Conservation (phyloP, 1,140 invertebrate genomes). For the Drosophila kohkoa region DNA sequence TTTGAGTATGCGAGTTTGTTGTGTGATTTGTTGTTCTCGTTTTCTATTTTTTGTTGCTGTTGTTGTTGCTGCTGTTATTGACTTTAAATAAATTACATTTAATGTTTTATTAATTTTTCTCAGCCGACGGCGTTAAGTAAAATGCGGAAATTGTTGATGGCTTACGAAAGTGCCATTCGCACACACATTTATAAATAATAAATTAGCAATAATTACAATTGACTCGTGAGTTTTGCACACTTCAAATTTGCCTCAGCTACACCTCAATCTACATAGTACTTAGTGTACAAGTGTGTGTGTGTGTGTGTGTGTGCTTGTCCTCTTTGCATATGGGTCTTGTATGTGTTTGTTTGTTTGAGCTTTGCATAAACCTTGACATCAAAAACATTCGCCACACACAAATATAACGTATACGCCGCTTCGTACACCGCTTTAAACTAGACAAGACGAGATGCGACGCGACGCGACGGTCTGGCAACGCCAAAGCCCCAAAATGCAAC, state of each 20-base stretch:
- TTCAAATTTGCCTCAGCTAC: constrained; percentile 21
- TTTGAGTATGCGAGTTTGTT: constrained; percentile 35
- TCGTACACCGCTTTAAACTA: not conserved
- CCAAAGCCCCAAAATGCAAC: constrained; percentile 75
- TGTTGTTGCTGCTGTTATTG: constrained; percentile 23
- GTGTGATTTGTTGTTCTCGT: constrained; percentile 50
- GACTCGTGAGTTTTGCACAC: constrained; percentile 15
- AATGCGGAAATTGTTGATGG: constrained; percentile 67
- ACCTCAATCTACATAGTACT: not conserved
- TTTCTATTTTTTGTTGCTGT: not conserved
- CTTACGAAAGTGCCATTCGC: constrained; percentile 43
- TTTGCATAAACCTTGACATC: constrained; percentile 67
- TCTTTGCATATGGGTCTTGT: constrained; percentile 31
- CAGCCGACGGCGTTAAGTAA: constrained; percentile 52
- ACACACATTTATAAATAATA: constrained; percentile 42
- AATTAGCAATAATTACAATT: constrained; percentile 44
- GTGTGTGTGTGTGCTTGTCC: constrained; percentile 26
- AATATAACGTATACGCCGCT: constrained; percentile 67
- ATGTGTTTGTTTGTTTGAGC: constrained; percentile 30
- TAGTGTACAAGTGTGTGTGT: constrained; percentile 7
- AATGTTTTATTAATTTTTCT: constrained; percentile 79
- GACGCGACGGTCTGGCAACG: constrained; percentile 65
- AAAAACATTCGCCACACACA: constrained; percentile 51
- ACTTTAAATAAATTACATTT: constrained; percentile 56
- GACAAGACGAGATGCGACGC: not conserved